phyloP scores from a whole-genome alignment of 1,140 invertebrate genomes.

The Macrotrachela quadricornifera region DNA sequence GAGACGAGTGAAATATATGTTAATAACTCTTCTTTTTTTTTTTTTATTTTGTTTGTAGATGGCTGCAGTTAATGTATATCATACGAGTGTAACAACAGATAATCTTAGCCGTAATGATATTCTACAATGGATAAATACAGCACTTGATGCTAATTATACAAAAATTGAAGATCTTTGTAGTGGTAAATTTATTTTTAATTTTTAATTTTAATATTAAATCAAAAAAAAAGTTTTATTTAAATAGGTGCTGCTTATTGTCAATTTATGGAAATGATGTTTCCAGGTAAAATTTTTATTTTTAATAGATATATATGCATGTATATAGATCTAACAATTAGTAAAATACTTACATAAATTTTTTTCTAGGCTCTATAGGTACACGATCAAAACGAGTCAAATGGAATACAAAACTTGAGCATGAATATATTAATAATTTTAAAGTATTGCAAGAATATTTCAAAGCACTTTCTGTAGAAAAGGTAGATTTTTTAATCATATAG shows the following conservation, averaged over 20 bases:
- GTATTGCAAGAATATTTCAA: conserved; percentile 83
- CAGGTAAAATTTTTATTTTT: too few species aligned
- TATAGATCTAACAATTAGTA: too few species aligned
- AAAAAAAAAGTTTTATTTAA: conserved; percentile 49
- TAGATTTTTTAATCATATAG: conserved; percentile 28
- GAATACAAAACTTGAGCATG: conserved; percentile 88
- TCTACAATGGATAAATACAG: conserved; percentile 91
- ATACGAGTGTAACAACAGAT: conserved; percentile 84
- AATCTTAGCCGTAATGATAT: conserved; percentile 95
- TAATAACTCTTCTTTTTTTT: too few species aligned
- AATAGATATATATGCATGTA: too few species aligned
- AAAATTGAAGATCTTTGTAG: conserved; percentile 97
- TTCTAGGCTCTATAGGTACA: conserved; percentile 31
- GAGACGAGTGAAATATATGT: too few species aligned
- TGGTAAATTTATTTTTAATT: conserved; percentile 15
- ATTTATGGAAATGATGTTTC: conserved; percentile 12
- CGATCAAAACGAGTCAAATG: conserved; percentile 89
- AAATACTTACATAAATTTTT: neutral
- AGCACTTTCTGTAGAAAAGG: conserved; percentile 93
- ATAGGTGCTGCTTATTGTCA: neutral
- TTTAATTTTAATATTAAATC: neutral
- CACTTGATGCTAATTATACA: conserved; percentile 65
- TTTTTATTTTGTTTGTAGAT: too few species aligned
- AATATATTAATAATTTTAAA: conserved; percentile 99
- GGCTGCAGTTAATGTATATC: conserved; percentile 70